phyloP scores from a whole-genome alignment of 2,888 invertebrate species.

The Cheilosia scutellata region DNA sequence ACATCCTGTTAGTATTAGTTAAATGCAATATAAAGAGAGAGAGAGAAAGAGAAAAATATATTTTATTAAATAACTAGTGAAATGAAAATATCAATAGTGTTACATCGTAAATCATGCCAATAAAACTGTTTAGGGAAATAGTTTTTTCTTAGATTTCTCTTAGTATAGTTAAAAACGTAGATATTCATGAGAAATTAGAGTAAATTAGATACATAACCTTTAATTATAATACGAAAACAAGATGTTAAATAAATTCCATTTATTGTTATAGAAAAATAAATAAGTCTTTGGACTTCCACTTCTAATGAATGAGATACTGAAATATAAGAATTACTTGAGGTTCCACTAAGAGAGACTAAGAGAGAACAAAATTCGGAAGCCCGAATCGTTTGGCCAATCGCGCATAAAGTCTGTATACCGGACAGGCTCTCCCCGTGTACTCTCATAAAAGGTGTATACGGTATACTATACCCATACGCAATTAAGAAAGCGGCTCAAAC shows the following conservation, averaged over 20 bases:
- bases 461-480: no score
- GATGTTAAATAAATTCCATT: conserved; percentile 35
- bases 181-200: conserved; percentile 2
- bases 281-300: no score
- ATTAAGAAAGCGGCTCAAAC: no score
- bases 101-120: conserved; percentile 36
- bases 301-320: no score
- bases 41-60: conserved; percentile 21
- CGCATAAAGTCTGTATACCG: no score
- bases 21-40: conserved; percentile 42
- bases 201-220: conserved; percentile 25
- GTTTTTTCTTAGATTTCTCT: conserved; percentile 35
- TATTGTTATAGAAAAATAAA: conserved; percentile 22
- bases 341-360: no score
- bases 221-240: conserved; percentile 26
- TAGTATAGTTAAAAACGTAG: conserved; percentile 24
- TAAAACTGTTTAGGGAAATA: conserved; percentile 28
- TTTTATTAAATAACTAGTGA: conserved; percentile 43
- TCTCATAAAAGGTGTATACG: no score
- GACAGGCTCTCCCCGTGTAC: no score
- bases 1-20: conserved; percentile 46
- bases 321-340: no score
- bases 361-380: no score
- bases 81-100: conserved; percentile 24
- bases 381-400: no score